These are phyloP conservation scores for Clarias pachynema DNA, from an alignment of 2,797 vertebrate species.

Conservation along the genomic window DNA sequence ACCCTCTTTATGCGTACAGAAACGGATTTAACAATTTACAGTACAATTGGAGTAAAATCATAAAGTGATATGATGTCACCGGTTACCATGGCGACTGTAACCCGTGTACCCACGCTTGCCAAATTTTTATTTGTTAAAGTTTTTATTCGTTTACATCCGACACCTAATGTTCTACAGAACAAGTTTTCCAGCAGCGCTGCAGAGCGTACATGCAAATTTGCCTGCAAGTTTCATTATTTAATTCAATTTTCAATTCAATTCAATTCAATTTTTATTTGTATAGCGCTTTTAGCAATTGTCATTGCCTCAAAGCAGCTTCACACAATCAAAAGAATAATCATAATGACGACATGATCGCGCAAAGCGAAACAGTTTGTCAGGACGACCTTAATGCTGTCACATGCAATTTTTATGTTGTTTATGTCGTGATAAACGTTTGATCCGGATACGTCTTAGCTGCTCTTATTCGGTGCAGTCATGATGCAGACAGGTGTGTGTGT, in stretches of 20 bases:
- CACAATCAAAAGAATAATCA: too few species aligned
- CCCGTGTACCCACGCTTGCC: background rate
- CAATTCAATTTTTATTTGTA: too few species aligned
- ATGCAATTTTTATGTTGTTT: conserved; percentile 27
- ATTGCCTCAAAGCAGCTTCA: too few species aligned
- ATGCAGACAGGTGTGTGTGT: conserved; percentile 29
- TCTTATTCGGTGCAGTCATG: background rate
- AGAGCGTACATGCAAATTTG: too few species aligned
- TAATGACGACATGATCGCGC: background rate
- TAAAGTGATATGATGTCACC: background rate
- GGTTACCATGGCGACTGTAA: too few species aligned
- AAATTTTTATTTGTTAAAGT: background rate
- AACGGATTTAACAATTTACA: conserved; percentile 1
- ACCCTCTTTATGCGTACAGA: conserved; percentile 20
- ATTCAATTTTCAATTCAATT: too few species aligned
- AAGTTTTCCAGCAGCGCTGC: background rate
- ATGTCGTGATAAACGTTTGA: background rate
- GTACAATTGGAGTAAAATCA: background rate
- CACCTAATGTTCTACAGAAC: background rate
- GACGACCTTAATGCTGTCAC: background rate
- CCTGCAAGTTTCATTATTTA: background rate
- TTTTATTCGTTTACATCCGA: background rate
- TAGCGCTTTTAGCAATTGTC: too few species aligned
- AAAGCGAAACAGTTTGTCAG: background rate
- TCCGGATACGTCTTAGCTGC: background rate